phyloP scores from a whole-genome alignment of 2,797 vertebrate species.

The Lepus townsendii region DNA sequence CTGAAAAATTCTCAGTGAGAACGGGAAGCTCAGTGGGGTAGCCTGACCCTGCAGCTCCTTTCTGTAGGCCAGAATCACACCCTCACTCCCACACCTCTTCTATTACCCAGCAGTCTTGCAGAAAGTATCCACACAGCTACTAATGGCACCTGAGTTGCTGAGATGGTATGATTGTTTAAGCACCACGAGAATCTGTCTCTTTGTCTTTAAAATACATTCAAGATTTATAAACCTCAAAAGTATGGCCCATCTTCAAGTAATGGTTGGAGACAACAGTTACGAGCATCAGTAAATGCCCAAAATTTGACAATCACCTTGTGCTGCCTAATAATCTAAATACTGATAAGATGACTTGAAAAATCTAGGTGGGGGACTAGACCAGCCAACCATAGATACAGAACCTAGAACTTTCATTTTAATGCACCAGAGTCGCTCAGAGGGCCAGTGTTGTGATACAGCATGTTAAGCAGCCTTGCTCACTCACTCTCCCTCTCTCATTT shows the following conservation, averaged over 20 bases:
- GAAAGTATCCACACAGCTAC: background rate
- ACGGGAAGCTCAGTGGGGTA: background rate
- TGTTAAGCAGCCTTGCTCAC: too few species aligned
- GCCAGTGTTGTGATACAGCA: too few species aligned
- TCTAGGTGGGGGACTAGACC: constrained; percentile 24
- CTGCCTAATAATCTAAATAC: constrained; percentile 59
- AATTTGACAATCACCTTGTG: constrained; percentile 72
- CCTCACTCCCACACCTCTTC: constrained; percentile 52
- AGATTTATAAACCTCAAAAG: constrained; percentile 82
- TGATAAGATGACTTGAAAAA: constrained; percentile 68
- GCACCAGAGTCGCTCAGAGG: background rate
- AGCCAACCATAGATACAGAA: constrained; percentile 71
- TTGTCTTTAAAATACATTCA: constrained; percentile 64
- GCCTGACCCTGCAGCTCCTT: constrained; percentile 3
- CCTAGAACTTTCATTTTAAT: background rate
- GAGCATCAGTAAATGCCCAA: constrained; percentile 72
- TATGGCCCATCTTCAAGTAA: constrained; percentile 74
- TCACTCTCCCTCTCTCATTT: too few species aligned
- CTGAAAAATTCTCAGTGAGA: background rate
- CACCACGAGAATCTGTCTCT: background rate
- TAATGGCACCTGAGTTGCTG: background rate
- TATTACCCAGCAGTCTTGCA: background rate
- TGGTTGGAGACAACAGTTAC: constrained; percentile 79
- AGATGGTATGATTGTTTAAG: background rate
- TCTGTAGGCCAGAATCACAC: constrained; percentile 32